A percentile compares a stretch with the other conserved stretches of the same genome.
phyloP scores from a whole-genome alignment of 2,888 invertebrate species.

The Eristalinus aeneus region DNA sequence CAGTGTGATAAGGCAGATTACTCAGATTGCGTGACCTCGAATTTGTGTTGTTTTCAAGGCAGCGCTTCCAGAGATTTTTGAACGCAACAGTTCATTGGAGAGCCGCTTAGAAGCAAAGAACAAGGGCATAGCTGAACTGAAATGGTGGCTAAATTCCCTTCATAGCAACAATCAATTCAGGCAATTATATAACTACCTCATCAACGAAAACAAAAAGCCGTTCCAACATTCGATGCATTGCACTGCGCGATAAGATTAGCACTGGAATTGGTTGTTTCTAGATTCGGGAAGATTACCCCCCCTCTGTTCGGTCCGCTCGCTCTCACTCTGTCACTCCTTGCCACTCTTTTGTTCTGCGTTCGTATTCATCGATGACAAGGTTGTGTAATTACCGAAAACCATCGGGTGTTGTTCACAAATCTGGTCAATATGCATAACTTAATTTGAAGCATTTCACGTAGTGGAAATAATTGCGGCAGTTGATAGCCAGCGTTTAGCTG shows the following conservation, averaged over 20 bases:
- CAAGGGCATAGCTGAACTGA: too few species aligned
- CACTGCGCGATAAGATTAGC: constrained; percentile 15
- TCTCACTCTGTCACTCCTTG: too few species aligned
- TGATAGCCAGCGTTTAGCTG: background rate
- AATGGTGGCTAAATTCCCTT: background rate
- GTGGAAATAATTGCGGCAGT: background rate
- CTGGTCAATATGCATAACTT: background rate
- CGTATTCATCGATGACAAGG: background rate
- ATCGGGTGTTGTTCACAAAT: background rate
- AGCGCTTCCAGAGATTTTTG: too few species aligned
- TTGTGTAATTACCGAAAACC: background rate
- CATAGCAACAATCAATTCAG: constrained; percentile 2
- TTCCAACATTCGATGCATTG: constrained; percentile 12
- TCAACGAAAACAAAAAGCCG: background rate
- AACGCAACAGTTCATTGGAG: too few species aligned
- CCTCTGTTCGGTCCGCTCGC: background rate
- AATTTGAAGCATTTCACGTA: constrained; percentile 5
- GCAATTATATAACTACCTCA: constrained; percentile 8
- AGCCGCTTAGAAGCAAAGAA: too few species aligned
- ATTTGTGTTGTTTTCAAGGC: too few species aligned
- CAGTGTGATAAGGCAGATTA: too few species aligned
- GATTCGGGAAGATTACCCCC: background rate
- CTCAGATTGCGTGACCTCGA: too few species aligned
- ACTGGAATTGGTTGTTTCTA: background rate
- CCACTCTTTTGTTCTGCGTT: background rate